Base-by-base conservation (phyloP, 2,888 invertebrate species). In the Pachliopta kotzebuea region DNA sequence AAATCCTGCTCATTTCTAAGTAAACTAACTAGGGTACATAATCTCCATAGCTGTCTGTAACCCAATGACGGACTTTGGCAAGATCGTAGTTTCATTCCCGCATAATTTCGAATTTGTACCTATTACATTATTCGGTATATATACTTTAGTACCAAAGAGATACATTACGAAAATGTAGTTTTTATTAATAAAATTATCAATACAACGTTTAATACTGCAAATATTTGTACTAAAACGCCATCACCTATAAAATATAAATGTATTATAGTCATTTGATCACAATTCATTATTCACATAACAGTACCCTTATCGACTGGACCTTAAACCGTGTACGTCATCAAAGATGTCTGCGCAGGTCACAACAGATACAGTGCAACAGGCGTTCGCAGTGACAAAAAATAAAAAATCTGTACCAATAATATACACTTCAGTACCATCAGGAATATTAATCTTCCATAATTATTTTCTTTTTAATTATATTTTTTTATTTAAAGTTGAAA, bases 281-380 rank as follows among this genome's bases (percentile, higher is more conserved):
- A 42, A 42, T 45, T n/a, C n/a, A 11, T 31, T n/a, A 26, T 14
- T 11, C 3, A 37, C 0, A 45, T 4, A 45, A 45, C 8, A n/a
- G 18, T 45, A 45, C 18, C 7, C 45, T 45, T 45, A 45, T 45
- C 45, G 45, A 45, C 45, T 45, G 45, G 50, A 52, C 11, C 21
- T 52, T n/a, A 21, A 7, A 23, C 50, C 9, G 50, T 21, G 31
- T 7, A 60, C 53, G 53, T 54, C 42, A 54, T 42, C 42, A 18
- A 60, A 53, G 2, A 20, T 60, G 31, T 60, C 53, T 37, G 60
- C 60, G 53, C 60, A 60, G 37, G 60, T 54, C 52, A 21, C 37
- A 60, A 52, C 31, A 37, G 52, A 42, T 37, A n/a, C 21, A 9
- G 23, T 21, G 60, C 60, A 60, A 60, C 54, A 60, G 60, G 60